Evolutionary conservation across 2,888 invertebrate species (phyloP).

Genomic region (Anagyrus pseudococci): DNA sequence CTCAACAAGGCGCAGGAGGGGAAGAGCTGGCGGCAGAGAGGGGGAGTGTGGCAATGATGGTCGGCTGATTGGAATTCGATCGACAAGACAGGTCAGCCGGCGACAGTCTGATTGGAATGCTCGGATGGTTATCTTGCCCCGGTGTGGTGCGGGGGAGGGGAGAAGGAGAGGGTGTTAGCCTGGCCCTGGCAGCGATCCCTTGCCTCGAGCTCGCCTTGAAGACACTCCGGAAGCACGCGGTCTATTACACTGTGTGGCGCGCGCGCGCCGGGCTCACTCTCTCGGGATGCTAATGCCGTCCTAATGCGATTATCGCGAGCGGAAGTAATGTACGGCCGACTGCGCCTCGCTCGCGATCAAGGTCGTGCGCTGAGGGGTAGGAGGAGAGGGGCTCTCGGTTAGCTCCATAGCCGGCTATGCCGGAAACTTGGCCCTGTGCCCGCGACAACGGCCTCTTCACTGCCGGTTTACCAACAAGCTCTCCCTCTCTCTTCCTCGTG

Average conservation of each 20-base stretch:
- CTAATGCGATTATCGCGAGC: conserved; percentile 20
- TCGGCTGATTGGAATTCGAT: conserved; percentile 54
- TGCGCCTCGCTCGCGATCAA: not conserved
- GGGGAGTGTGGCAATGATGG: conserved; percentile 10
- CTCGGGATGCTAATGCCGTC: conserved; percentile 1
- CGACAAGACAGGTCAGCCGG: conserved; percentile 49
- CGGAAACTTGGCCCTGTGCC: not conserved
- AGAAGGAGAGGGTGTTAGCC: too few species aligned
- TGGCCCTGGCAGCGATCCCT: too few species aligned
- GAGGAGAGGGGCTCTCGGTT: too few species aligned
- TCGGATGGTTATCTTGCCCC: conserved; percentile 41
- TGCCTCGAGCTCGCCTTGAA: not conserved
- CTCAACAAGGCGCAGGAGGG: too few species aligned
- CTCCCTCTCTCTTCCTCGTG: too few species aligned
- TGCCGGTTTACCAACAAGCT: too few species aligned
- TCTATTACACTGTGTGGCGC: conserved; percentile 12
- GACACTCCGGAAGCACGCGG: not conserved
- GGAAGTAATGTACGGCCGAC: not conserved
- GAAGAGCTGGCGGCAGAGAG: conserved; percentile 32
- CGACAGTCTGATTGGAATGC: conserved; percentile 55
- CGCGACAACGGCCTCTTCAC: not conserved
- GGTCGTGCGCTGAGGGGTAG: not conserved
- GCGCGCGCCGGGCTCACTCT: not conserved
- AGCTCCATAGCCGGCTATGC: too few species aligned
- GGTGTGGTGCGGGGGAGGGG: conserved; percentile 26